These are phyloP conservation scores for Pogona vitticeps DNA, from an alignment of 2,113 vertebrate species.

Conservation along the genomic window DNA sequence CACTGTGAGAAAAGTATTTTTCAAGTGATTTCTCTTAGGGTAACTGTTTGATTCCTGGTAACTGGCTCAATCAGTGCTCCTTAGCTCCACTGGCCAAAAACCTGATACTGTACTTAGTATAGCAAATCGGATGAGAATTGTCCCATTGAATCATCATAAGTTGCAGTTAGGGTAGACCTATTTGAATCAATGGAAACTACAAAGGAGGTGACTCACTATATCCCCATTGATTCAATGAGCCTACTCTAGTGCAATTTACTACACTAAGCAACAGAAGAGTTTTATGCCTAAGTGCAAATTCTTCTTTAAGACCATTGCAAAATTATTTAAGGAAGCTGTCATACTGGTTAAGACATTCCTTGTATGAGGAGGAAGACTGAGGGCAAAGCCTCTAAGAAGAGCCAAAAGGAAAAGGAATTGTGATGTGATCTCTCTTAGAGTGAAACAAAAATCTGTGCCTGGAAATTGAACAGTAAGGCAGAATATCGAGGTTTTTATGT, in stretches of 20 bases:
- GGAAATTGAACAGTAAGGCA: neutral
- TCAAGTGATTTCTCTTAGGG: fast-evolving
- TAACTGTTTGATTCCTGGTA: neutral
- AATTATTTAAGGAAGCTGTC: neutral
- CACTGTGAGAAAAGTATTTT: neutral
- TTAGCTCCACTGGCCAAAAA: neutral
- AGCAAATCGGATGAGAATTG: too few species aligned
- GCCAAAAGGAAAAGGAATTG: conserved; percentile 24
- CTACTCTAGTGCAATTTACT: too few species aligned
- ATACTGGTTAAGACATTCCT: neutral
- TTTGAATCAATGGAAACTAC: too few species aligned
- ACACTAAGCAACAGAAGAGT: neutral
- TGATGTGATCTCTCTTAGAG: neutral
- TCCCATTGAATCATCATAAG: too few species aligned
- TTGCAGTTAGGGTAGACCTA: too few species aligned
- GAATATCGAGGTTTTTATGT: neutral
- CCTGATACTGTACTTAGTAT: too few species aligned
- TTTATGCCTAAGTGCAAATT: neutral
- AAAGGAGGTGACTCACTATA: too few species aligned
- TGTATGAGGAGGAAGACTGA: conserved; percentile 5
- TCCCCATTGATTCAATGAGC: too few species aligned
- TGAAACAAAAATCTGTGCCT: neutral
- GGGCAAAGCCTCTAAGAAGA: neutral
- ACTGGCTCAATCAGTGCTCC: neutral
- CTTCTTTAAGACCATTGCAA: neutral